Evolutionary conservation across 2,113 vertebrate species (phyloP).

Genomic region (Nestor notabilis): DNA sequence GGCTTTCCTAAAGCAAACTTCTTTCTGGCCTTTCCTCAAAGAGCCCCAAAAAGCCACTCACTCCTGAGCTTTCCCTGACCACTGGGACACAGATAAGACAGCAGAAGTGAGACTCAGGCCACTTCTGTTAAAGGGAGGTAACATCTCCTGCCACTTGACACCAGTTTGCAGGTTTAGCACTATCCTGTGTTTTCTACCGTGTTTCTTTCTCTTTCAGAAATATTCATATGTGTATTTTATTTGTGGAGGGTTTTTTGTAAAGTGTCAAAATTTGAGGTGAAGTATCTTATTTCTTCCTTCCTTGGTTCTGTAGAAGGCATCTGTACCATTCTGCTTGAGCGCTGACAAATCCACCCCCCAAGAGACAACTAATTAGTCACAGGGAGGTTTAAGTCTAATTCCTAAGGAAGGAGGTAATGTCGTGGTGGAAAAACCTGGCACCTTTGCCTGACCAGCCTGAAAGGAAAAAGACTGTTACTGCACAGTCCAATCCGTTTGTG

Average conservation of each 20-base stretch:
- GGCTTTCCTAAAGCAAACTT: not conserved
- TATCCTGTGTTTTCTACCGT: not conserved
- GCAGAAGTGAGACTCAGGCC: not conserved
- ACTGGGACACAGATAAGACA: not conserved
- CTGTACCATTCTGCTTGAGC: not conserved
- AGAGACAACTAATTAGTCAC: conserved; percentile 1
- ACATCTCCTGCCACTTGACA: not conserved
- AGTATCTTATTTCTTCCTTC: not conserved
- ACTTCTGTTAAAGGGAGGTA: not conserved
- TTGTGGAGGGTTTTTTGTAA: not conserved
- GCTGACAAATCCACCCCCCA: not conserved
- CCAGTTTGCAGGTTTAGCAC: not conserved
- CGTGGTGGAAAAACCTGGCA: not conserved
- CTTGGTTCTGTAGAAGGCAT: not conserved
- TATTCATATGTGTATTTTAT: not conserved
- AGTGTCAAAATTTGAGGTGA: not conserved
- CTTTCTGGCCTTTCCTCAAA: not conserved
- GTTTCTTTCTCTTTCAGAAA: not conserved
- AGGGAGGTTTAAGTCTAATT: not conserved
- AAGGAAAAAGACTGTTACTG: not conserved
- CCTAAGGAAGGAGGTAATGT: not conserved
- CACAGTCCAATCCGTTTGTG: not conserved
- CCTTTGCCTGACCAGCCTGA: not conserved
- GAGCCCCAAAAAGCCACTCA: not conserved
- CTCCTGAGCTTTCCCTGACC: not conserved